Percentiles rank a stretch among this genome's conserved stretches.
Evolutionary conservation across 2,113 vertebrate species (phyloP).

Genomic region (Oxygymnocypris stewartii): DNA sequence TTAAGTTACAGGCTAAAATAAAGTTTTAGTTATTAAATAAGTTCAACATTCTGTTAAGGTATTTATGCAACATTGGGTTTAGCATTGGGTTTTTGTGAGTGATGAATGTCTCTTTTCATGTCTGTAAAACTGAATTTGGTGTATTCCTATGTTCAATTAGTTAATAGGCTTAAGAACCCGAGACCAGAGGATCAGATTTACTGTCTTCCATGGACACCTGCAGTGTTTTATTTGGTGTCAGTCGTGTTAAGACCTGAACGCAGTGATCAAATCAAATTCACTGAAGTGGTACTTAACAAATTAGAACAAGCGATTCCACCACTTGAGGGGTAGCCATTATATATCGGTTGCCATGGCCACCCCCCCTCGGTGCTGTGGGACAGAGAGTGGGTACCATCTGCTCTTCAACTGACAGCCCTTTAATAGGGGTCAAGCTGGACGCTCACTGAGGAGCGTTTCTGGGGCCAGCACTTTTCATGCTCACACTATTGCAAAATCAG

Average conservation of each 20-base stretch:
- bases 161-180: slow-evolving; percentile 54
- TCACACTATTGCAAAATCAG: slow-evolving; percentile 68
- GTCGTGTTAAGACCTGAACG: slow-evolving; percentile 70
- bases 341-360: slow-evolving; percentile 75
- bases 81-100: too few relatives aligned
- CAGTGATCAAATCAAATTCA: slow-evolving; percentile 75
- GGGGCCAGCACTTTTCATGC: slow-evolving; percentile 64
- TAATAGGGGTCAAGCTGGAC: slow-evolving; percentile 78
- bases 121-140: slow-evolving; percentile 26
- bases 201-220: slow-evolving; percentile 58
- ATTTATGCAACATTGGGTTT: not conserved
- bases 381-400: slow-evolving; percentile 72
- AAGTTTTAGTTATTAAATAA: not conserved
- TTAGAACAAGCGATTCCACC: slow-evolving; percentile 74
- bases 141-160: slow-evolving; percentile 45
- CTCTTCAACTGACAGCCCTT: slow-evolving; percentile 70
- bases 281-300: slow-evolving; percentile 79
- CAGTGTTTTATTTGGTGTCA: slow-evolving; percentile 70
- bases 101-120: not conserved
- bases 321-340: slow-evolving; percentile 71
- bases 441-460: slow-evolving; percentile 67
- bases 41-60: not conserved
- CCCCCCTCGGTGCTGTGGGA: slow-evolving; percentile 53
- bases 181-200: slow-evolving; percentile 56
- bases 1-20: not conserved